Base-by-base conservation (phyloP, 2,113 vertebrate genomes). In the Corythaixoides concolor region DNA sequence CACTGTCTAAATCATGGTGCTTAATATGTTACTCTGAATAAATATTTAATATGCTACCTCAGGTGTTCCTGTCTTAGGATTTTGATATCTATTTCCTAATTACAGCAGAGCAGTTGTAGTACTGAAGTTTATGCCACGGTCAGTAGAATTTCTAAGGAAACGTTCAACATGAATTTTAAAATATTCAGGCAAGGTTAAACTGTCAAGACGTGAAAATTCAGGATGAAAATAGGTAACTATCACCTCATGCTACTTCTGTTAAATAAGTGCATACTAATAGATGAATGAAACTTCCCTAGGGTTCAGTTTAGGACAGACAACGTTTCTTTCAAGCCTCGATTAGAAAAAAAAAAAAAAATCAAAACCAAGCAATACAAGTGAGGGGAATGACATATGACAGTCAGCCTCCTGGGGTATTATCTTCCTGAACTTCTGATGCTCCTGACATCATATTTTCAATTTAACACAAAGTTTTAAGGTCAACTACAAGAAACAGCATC, bases 31-130 rank as follows among this genome's bases (percentile, higher is more conserved):
- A 75, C 87, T 95, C 58, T 88, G 90, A 91, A 97, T 96, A 97
- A 95, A 96, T 95, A 93, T 96, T 97, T 96, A 96, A 96, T 95
- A 94, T 82, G 93, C 39, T 93, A 84, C 95, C 95, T 96, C 74
- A 96, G 93, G 92, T 97, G 95, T 90, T 90, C 77, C 72, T 93
- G 90, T 69, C 79, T 63, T 85, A 86, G 66, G 62, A 93, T 95
- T 97, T 95, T 94, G 88, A 92, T 95, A 88, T 88, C 62, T 95
- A 26, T 93, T 93, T 95, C 93, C 88, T 95, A 94, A 97, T 96
- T 95, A 95, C 33, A 70, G 27, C 24, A 94, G 49, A 68, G 47
- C 35, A 88, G 88, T 84, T 90, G 90, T 88, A 94, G 60, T 74
- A 88, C 55, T 55, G 84, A 87, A 85, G 64, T 68, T 90, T 47